Evolutionary conservation across 2,797 vertebrate species (phyloP).

Genomic region (Momotus momota): DNA sequence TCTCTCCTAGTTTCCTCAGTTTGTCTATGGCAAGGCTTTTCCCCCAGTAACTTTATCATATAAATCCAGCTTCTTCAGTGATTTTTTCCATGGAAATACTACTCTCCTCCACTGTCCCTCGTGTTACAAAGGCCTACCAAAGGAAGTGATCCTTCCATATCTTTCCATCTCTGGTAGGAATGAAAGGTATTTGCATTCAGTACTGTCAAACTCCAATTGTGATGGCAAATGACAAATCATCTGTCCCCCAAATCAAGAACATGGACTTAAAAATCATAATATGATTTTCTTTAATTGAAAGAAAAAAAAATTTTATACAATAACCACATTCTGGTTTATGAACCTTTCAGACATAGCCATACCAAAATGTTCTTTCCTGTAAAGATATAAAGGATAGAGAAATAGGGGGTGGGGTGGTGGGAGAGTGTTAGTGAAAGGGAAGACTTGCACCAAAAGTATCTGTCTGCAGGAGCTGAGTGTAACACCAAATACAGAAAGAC

Average conservation of each 20-base stretch:
- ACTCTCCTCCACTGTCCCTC: not conserved
- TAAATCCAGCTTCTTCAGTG: not conserved
- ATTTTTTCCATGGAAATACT: not conserved
- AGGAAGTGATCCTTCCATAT: not conserved
- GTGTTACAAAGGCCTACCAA: not conserved
- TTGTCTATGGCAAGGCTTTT: not conserved
- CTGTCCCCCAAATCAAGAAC: not conserved
- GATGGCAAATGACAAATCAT: not conserved
- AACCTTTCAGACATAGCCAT: not conserved
- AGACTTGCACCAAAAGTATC: not conserved
- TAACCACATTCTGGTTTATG: not conserved
- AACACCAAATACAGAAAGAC: not conserved
- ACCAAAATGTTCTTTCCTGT: not conserved
- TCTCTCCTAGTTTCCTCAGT: not conserved
- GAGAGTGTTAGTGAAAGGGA: not conserved
- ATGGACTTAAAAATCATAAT: not conserved
- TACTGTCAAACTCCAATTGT: not conserved
- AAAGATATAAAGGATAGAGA: not conserved
- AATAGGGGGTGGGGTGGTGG: not conserved
- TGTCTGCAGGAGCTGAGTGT: not conserved
- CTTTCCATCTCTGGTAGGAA: not conserved
- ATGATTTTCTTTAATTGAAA: not conserved
- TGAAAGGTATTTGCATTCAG: not conserved
- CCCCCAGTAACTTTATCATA: not conserved
- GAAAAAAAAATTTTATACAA: not conserved